Base-by-base conservation (phyloP, 2,113 vertebrate genomes). In the Rhinogobius similis region DNA sequence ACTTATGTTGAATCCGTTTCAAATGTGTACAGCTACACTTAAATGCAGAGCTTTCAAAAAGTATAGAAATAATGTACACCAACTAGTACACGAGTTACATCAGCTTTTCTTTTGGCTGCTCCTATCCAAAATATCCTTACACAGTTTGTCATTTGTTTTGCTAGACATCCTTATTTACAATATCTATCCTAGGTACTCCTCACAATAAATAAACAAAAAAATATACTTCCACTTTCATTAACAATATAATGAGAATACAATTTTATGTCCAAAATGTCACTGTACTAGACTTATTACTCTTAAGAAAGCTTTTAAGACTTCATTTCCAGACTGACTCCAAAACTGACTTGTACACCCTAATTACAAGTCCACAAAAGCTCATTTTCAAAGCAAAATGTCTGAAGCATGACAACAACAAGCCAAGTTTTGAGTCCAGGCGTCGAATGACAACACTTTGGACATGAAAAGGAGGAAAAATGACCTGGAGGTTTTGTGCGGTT, bases 401-500 rank as follows among this genome's bases (percentile, higher is more conserved):
- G 16, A 23, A 63, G 67, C 52, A 38, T 52, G 52, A 64, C 21
- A 18, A 14, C 48, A 70, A 59, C 68, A 62, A 62, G 12, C 66
- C 27, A 9, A 14, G 70, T 24, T 1, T 2, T 68, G 36, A 72
- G 62, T 41, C 8, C 36, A 6, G 67, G 27, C 52, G 3, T 66
- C 53, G 68, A 53, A 65, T 59, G 62, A 7, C 24, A 46, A 62
- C 68, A 16, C 27, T 61, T 52, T 73, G 38, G 68, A 76, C 72
- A 68, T 70, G 26, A 83, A 68, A 73, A 52, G 62, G 39, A 68
- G 44, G 58, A 68, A 82, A 4, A 67, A 52, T 44, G 1, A 68
- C 23, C 62, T 9, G 44, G 29, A 62, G 46, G 55, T 58, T 73
- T 46, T 72, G 50, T 26, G 21, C 27, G 46, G 26, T 58, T 75